Evolutionary conservation across 2,888 invertebrate species (phyloP), one percentile per base, ranked within the genome.

Genomic region (Metallyticus violacea): DNA sequence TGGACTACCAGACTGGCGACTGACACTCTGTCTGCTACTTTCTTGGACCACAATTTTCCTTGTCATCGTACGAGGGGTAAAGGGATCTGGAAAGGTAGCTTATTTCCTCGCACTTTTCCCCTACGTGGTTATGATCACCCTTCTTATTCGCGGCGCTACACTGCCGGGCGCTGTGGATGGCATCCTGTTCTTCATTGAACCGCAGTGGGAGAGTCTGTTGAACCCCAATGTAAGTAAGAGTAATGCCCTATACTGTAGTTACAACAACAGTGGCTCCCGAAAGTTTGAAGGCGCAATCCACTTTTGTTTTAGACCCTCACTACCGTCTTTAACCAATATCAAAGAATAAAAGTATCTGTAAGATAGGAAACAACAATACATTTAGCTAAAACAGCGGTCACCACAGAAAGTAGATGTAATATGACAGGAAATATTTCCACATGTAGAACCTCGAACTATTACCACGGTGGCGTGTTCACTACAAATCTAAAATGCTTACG

Each of bases 21-120:
- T 97, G 30, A 93, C 94, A 0, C 89, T 96, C 0, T 95, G 95
- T 86, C 92, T 97, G 6, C 91, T 96, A 2, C 92, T 92, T 1
- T 93, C 96, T 0, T 97, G 97, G 97, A 85, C 94, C 4, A 90
- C 94, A 1, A 94, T 96, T 77, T 96, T 95, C 90, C 89, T 94
- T 6, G 95, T 96, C 85, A 94, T 96, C 81, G 93, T 95, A 25
- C 94, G 93, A 88, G 96, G 96, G 9, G 96, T 97, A 0, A 95
- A 95, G 91, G 96, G 96, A 90, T 95, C 96, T 0, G 97, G 97
- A 81, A 97, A 96, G 91, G 96, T 95, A 0, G 95, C 97, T 0
- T 98, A 98, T 91, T 97, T 98, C 91, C 95, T 98, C n/a, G 98
- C 98, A 0, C 91, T 97, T 2, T 97, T 97, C 91, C 97, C 97